These are phyloP conservation scores for Eristalinus aeneus DNA, from an alignment of 2,888 invertebrate species.

Conservation along the genomic window DNA sequence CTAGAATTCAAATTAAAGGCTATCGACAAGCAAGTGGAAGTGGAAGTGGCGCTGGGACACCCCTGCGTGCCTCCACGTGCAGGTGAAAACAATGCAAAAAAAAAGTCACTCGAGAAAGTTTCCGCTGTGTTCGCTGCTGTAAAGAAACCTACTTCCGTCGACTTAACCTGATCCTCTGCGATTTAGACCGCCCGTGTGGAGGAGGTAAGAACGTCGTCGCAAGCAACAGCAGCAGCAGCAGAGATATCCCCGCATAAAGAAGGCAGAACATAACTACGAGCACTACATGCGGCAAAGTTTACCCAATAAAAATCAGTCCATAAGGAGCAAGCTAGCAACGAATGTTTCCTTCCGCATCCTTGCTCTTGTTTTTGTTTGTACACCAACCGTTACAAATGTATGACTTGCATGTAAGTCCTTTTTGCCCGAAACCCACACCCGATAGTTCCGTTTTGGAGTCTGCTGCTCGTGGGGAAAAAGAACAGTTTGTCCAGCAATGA, in stretches of 20 bases:
- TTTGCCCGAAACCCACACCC: neutral
- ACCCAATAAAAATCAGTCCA: slow-evolving; percentile 64
- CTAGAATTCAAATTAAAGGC: slow-evolving; percentile 29
- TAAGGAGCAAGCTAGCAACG: slow-evolving; percentile 31
- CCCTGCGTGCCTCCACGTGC: too few relatives aligned
- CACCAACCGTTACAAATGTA: slow-evolving; percentile 42
- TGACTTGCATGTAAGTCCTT: slow-evolving; percentile 28
- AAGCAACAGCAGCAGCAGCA: neutral
- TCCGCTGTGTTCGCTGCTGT: neutral
- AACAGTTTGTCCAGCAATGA: slow-evolving; percentile 45
- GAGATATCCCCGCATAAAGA: neutral
- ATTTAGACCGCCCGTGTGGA: neutral
- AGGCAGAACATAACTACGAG: slow-evolving; percentile 53
- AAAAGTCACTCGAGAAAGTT: slow-evolving; percentile 36
- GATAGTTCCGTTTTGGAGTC: neutral
- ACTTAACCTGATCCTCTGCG: slow-evolving; percentile 6
- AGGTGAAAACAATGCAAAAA: too few relatives aligned
- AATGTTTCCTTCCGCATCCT: slow-evolving; percentile 56
- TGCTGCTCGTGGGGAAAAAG: neutral
- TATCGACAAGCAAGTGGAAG: slow-evolving; percentile 54
- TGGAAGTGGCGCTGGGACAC: too few relatives aligned
- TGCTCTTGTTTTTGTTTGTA: slow-evolving; percentile 26
- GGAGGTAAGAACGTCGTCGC: neutral
- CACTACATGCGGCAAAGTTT: slow-evolving; percentile 65
- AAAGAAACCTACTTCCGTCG: slow-evolving; percentile 26